Conservation (phyloP, 2,797 vertebrate genomes). For the Microctenopoma stevenorrisi region DNA sequence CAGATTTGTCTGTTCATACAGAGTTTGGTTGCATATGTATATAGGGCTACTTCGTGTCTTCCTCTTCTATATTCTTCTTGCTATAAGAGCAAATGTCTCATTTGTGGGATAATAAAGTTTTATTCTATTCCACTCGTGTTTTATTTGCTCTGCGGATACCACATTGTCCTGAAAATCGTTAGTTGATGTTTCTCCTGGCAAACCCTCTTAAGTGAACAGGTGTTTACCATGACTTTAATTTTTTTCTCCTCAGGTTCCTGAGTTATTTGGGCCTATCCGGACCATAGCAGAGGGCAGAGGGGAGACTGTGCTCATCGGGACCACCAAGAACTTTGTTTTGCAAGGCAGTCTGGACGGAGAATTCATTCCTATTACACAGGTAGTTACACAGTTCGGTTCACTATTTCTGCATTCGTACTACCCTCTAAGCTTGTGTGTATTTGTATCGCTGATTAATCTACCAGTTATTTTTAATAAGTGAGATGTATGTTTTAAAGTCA, state of each 20-base stretch:
- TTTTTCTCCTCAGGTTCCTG: slow-evolving; percentile 88
- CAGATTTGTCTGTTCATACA: no score
- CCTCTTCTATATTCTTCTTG: no score
- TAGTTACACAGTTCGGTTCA: slow-evolving; percentile 44
- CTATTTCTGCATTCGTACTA: background rate
- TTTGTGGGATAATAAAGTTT: no score
- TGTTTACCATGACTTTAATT: background rate
- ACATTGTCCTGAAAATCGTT: slow-evolving; percentile 10
- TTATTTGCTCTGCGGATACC: slow-evolving; percentile 22
- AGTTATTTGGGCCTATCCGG: slow-evolving; percentile 93
- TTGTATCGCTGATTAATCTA: background rate
- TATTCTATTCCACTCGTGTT: slow-evolving; percentile 4
- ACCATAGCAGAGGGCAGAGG: slow-evolving; percentile 95
- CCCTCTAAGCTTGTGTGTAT: no score
- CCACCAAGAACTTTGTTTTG: slow-evolving; percentile 94
- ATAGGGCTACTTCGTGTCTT: no score
- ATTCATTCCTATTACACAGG: slow-evolving; percentile 95
- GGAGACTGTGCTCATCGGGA: slow-evolving; percentile 92
- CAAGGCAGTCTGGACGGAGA: slow-evolving; percentile 92
- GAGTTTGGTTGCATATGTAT: no score
- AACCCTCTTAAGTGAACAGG: slow-evolving; percentile 10
- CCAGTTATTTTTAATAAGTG: background rate
- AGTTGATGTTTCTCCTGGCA: background rate
- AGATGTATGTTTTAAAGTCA: background rate
- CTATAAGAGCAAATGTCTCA: no score